phyloP scores from a whole-genome alignment of 2,888 invertebrate genomes.

The Hymenopus coronatus region DNA sequence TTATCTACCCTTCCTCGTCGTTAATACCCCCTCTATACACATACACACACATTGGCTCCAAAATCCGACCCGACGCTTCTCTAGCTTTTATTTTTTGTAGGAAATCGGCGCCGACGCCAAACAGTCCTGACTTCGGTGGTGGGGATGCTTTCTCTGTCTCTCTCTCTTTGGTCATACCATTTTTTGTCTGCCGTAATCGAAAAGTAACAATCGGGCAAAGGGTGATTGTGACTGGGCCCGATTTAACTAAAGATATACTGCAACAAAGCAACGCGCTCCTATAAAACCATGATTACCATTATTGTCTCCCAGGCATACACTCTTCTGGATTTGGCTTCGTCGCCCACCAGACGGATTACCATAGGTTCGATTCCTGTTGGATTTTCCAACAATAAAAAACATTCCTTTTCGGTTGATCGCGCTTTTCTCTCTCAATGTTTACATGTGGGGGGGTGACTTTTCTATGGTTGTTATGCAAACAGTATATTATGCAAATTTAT shows the following conservation, averaged over 20 bases:
- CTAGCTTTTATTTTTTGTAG: background rate
- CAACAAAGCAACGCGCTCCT: background rate
- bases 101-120: background rate
- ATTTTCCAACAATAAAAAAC: background rate
- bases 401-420: background rate
- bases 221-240: background rate
- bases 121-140: background rate
- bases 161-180: background rate
- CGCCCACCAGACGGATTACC: background rate
- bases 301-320: background rate
- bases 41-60: background rate
- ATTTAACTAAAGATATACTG: background rate
- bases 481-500: no score
- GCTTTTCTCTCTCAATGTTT: no score
- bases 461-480: no score
- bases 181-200: background rate
- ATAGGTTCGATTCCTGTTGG: background rate
- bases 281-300: background rate
- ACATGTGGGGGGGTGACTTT: no score
- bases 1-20: background rate
- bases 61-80: background rate
- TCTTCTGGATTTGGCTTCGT: background rate
- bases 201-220: background rate
- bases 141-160: background rate
- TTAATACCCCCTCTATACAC: background rate